Evolutionary conservation across 2,113 vertebrate genomes (phyloP).

Genomic region (Echinops telfairi): DNA sequence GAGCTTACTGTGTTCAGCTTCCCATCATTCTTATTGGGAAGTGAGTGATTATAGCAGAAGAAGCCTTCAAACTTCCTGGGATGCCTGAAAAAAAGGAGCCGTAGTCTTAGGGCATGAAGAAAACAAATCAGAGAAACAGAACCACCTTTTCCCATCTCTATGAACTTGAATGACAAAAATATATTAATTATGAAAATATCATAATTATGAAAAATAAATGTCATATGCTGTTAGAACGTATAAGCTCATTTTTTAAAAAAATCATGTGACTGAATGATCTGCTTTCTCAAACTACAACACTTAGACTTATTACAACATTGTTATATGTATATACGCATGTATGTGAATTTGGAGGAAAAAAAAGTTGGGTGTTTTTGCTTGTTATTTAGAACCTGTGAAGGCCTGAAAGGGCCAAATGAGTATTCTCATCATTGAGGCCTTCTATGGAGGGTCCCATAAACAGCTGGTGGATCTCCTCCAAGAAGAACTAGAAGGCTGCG

Average conservation of each 20-base stretch:
- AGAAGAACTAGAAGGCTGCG: constrained; percentile 87
- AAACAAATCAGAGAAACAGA: constrained; percentile 5
- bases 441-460: constrained; percentile 97
- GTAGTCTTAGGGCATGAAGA: constrained; percentile 23
- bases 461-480: constrained; percentile 94
- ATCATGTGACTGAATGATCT: constrained; percentile 16
- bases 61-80: background rate
- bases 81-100: background rate
- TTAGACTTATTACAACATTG: background rate
- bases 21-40: background rate
- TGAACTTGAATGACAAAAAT: background rate
- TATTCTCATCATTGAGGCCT: constrained; percentile 93
- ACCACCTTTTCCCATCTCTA: background rate
- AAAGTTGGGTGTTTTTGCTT: background rate
- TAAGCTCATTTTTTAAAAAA: background rate
- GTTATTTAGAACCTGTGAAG: constrained; percentile 61
- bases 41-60: background rate
- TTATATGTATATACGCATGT: background rate
- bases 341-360: constrained; percentile 45
- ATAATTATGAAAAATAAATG: background rate
- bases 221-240: background rate
- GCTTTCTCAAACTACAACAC: background rate
- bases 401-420: constrained; percentile 84
- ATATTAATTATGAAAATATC: background rate
- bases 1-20: background rate